Conservation (phyloP, 2,113 vertebrate genomes). For the Heterocephalus glaber region DNA sequence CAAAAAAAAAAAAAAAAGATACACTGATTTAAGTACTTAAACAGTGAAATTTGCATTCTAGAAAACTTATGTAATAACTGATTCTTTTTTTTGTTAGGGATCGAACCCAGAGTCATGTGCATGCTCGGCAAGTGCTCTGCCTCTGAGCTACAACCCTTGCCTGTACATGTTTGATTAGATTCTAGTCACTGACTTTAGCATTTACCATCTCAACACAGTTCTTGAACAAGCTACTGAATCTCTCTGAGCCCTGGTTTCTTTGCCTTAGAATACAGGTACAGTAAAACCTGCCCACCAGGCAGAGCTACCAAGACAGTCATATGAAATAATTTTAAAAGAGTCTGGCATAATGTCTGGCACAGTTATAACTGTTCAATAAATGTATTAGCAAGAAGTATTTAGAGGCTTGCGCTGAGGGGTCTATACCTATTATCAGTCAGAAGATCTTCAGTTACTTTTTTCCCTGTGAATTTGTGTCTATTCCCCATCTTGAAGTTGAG, state of each 20-base stretch:
- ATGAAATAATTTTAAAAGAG: neutral
- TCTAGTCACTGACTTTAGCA: neutral
- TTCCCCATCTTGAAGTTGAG: slow-evolving; percentile 99
- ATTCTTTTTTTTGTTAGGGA: neutral
- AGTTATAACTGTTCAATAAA: neutral
- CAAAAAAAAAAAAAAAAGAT: too few species aligned
- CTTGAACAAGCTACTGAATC: neutral
- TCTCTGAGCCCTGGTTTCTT: neutral
- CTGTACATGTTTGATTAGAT: too few species aligned
- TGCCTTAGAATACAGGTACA: rapidly evolving
- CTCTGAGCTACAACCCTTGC: neutral
- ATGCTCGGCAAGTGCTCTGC: neutral
- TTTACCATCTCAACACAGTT: neutral
- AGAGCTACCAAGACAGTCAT: neutral
- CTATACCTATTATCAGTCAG: slow-evolving; percentile 94
- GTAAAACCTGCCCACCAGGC: neutral
- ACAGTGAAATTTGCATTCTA: neutral
- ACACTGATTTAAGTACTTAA: neutral
- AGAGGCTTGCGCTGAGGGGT: neutral
- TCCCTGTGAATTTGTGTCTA: slow-evolving; percentile 96
- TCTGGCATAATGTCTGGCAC: neutral
- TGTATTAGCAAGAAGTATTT: neutral
- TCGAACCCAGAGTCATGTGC: neutral
- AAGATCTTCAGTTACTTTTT: slow-evolving; percentile 96
- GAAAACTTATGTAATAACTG: neutral